Percentiles rank a stretch among this genome's conserved stretches.
Evolutionary conservation across 2,113 vertebrate species (phyloP).

Genomic region (Piaya cayana): DNA sequence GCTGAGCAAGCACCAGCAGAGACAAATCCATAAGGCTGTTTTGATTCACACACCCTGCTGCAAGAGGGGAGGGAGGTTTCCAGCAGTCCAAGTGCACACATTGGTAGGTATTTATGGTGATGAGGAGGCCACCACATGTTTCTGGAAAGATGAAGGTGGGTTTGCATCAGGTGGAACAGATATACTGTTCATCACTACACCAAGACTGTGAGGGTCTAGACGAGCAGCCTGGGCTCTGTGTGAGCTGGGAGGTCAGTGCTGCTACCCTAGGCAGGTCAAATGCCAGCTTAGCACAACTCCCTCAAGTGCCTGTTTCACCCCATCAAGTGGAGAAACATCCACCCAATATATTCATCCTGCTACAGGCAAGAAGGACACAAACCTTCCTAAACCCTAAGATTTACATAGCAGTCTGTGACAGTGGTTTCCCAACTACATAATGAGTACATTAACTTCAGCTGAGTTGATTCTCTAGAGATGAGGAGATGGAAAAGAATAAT

Average conservation of each 20-base stretch:
- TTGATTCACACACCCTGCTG: background rate
- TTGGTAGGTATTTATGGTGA: background rate
- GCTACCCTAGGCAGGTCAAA: background rate
- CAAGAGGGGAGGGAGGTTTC: fast-evolving
- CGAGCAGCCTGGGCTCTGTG: background rate
- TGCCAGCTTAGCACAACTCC: background rate
- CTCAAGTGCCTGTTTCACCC: background rate
- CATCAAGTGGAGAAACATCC: background rate
- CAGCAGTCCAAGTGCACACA: no score
- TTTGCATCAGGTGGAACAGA: background rate
- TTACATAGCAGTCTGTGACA: background rate
- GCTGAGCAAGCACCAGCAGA: background rate
- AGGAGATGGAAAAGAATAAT: conserved; percentile 39
- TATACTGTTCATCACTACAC: background rate
- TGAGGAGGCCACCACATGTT: background rate
- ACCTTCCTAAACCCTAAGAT: background rate
- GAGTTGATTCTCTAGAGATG: conserved; percentile 19
- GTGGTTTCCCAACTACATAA: conserved; percentile 15
- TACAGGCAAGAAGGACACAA: background rate
- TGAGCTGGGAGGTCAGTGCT: background rate
- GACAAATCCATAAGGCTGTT: background rate
- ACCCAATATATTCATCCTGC: background rate
- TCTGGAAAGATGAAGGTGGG: background rate
- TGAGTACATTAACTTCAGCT: conserved; percentile 35
- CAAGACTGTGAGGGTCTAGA: background rate